Percentiles rank a stretch among this genome's conserved stretches.
These are phyloP conservation scores for Myanophis thanlyinensis DNA, from an alignment of 2,113 vertebrate genomes.

Conservation along the genomic window DNA sequence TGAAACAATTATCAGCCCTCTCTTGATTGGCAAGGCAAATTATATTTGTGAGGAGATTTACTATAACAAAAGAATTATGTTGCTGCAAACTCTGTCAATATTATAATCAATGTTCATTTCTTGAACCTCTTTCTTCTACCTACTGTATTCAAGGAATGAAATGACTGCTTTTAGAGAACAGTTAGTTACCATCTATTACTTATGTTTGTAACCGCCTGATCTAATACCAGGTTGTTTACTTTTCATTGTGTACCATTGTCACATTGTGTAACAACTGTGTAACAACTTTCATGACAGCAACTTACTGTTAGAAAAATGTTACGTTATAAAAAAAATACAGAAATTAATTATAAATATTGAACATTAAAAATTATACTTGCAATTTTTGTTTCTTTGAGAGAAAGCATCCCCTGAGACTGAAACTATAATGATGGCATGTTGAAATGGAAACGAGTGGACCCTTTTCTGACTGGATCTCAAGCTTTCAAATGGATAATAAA, in stretches of 20 bases:
- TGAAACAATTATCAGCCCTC: background rate
- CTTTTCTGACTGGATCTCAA: background rate
- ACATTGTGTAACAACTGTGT: background rate
- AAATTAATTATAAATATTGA: background rate
- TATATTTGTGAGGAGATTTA: background rate
- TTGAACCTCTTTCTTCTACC: background rate
- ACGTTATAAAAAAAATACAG: background rate
- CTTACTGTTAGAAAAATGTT: background rate
- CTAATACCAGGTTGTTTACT: background rate
- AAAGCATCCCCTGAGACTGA: background rate
- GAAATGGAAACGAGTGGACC: background rate
- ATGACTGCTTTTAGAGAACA: background rate
- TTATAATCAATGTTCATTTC: background rate
- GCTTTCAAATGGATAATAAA: background rate
- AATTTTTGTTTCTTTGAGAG: background rate
- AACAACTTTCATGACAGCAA: background rate
- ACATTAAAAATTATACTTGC: background rate
- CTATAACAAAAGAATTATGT: background rate
- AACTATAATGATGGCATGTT: background rate
- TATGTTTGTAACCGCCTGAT: background rate
- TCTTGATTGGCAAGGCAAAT: background rate
- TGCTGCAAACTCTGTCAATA: background rate
- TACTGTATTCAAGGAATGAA: background rate
- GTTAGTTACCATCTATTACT: background rate
- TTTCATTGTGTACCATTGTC: background rate